Evolutionary conservation across 2,797 vertebrate species (phyloP), one percentile per base, ranked within the genome.

Genomic region (Phoebastria nigripes): DNA sequence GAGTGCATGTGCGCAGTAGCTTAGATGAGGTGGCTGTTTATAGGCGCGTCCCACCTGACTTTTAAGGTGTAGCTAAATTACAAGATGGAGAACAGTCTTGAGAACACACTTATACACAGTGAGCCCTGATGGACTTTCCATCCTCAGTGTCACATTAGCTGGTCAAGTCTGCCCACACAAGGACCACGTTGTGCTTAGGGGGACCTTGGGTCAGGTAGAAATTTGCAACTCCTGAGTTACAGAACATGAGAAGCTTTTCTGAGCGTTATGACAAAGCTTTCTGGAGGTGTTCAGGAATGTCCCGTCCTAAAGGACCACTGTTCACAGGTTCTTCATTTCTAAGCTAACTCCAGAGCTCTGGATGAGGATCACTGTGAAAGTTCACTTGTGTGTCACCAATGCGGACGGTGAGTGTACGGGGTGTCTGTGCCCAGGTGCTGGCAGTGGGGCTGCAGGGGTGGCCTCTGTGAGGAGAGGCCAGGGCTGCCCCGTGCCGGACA

Each of bases 401-500:
- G 29, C 1, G 8, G 46, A n/a, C 1, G 6, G 37, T 5, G 52
- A 44, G 28, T 19, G 12, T 28, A 26, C 0, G 0, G 6, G 10
- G 4, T 31, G 21, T 22, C 44, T 2, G 0, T 58, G 62, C 26
- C 31, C 44, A 9, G 31, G 7, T 0, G 1, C 11, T 1, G 16
- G 8, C 29, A 41, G 42, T 1, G 26, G 13, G 13, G 24, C n/a
- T 47, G 41, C 17, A 12, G 16, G 37, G 21, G 37, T 37, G 6
- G 28, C 13, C 35, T 26, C 6, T 49, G 63, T 28, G 42, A 1
- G n/a, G 41, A 16, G 62, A 11, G 33, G 14, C 11, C 8, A 5
- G 24, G 74, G 22, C 58, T 62, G 58, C 58, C 41, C 35, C 8
- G 37, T 6, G n/a, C 26, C 20, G 14, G 14, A 47, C 72, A 47